phyloP scores from a whole-genome alignment of 1,140 invertebrate species.

The Dendroctonus valens region DNA sequence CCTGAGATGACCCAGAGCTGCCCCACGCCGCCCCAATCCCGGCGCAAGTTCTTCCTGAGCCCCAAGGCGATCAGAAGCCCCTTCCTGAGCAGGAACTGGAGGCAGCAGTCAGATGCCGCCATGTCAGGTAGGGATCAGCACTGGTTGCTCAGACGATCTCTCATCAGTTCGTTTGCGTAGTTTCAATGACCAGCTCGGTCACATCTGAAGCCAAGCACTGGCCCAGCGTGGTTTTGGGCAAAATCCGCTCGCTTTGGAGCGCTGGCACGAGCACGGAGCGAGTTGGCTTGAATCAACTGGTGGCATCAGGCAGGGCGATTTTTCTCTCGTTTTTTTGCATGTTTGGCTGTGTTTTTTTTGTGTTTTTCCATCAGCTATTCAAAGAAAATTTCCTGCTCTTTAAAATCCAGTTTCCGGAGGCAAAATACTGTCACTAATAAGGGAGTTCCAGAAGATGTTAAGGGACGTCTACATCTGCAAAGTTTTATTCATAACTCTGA shows the following conservation, averaged over 20 bases:
- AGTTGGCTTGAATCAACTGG: conserved; percentile 74
- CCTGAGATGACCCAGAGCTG: conserved; percentile 61
- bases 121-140: conserved; percentile 62
- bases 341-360: conserved; percentile 27
- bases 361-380: conserved; percentile 4
- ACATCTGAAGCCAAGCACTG: conserved; percentile 62
- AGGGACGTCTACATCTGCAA: too few relatives aligned
- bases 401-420: too few relatives aligned
- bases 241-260: conserved; percentile 83
- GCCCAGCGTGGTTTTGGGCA: conserved; percentile 76
- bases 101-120: conserved; percentile 51
- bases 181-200: conserved; percentile 52
- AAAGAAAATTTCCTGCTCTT: too few relatives aligned
- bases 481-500: too few relatives aligned
- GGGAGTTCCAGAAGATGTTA: too few relatives aligned
- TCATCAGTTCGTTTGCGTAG: conserved; percentile 23
- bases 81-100: conserved; percentile 56
- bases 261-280: conserved; percentile 67
- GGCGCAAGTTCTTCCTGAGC: conserved; percentile 76
- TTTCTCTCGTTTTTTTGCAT: conserved; percentile 16
- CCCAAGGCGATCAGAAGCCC: conserved; percentile 73
- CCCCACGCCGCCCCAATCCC: conserved; percentile 75
- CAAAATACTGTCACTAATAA: too few relatives aligned
- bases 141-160: not conserved
- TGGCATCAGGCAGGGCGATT: conserved; percentile 54